These are phyloP conservation scores for Pituophis catenifer DNA, from an alignment of 2,113 vertebrate genomes.

Conservation along the genomic window DNA sequence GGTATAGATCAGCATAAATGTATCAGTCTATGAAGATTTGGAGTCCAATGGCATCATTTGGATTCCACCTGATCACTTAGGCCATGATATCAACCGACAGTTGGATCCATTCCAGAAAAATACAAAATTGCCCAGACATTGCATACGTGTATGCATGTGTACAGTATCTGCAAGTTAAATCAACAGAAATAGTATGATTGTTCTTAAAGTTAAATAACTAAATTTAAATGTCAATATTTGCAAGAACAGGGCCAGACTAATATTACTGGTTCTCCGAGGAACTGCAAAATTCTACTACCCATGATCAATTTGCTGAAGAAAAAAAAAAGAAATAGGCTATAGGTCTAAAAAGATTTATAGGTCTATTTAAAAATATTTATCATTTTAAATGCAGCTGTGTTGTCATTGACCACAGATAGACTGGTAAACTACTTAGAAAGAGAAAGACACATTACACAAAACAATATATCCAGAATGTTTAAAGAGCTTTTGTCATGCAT, in stretches of 20 bases:
- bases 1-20: background rate
- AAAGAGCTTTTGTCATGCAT: conserved; percentile 40
- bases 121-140: background rate
- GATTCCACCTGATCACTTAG: background rate
- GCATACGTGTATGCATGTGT: background rate
- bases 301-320: background rate
- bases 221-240: background rate
- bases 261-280: background rate
- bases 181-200: background rate
- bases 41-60: background rate
- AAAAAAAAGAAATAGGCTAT: background rate
- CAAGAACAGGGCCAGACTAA: background rate
- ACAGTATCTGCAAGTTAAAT: background rate
- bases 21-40: background rate
- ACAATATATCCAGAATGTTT: conserved; percentile 36
- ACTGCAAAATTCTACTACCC: background rate
- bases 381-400: conserved; percentile 30
- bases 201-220: background rate
- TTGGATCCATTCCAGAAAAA: background rate
- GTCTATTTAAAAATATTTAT: conserved; percentile 33
- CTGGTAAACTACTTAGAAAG: conserved; percentile 38
- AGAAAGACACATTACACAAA: conserved; percentile 33
- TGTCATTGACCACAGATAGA: conserved; percentile 14
- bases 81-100: background rate
- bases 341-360: conserved; percentile 19